phyloP scores from a whole-genome alignment of 1,140 invertebrate species.

The Macrobrachium nipponense region DNA sequence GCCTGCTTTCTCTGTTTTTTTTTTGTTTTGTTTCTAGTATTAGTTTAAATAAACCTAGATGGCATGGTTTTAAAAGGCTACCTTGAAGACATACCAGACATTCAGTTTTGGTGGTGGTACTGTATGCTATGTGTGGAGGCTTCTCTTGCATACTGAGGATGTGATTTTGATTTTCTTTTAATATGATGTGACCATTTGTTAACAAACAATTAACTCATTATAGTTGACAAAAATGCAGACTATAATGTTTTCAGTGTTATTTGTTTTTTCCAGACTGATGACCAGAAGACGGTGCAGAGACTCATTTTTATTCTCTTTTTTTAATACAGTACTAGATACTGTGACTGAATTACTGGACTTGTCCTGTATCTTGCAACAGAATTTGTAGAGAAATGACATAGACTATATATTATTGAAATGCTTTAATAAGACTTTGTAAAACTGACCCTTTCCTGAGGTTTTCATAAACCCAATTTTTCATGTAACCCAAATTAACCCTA shows the following conservation, averaged over 20 bases:
- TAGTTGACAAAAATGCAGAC: too few species aligned
- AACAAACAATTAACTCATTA: too few species aligned
- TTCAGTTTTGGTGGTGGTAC: conserved; percentile 17
- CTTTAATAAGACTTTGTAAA: too few species aligned
- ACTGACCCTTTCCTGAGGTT: too few species aligned
- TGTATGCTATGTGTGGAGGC: conserved; percentile 4
- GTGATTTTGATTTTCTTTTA: background rate
- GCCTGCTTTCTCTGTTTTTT: background rate
- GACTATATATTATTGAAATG: too few species aligned
- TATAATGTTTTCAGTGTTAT: background rate
- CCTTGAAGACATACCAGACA: background rate
- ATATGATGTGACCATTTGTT: too few species aligned
- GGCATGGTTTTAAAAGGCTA: conserved; percentile 17
- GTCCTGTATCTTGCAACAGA: too few species aligned
- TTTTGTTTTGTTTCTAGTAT: too few species aligned
- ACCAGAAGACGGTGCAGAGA: conserved; percentile 5
- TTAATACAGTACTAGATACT: background rate
- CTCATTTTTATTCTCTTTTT: background rate
- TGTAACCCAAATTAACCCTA: too few species aligned
- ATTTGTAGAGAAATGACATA: too few species aligned
- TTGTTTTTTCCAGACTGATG: conserved; percentile 7
- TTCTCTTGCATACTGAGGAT: conserved; percentile 22
- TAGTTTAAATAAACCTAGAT: conserved; percentile 1
- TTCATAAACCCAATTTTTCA: too few species aligned
- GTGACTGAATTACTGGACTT: background rate